Conservation (phyloP, 2,888 invertebrate genomes). For the Xylota sylvarum region DNA sequence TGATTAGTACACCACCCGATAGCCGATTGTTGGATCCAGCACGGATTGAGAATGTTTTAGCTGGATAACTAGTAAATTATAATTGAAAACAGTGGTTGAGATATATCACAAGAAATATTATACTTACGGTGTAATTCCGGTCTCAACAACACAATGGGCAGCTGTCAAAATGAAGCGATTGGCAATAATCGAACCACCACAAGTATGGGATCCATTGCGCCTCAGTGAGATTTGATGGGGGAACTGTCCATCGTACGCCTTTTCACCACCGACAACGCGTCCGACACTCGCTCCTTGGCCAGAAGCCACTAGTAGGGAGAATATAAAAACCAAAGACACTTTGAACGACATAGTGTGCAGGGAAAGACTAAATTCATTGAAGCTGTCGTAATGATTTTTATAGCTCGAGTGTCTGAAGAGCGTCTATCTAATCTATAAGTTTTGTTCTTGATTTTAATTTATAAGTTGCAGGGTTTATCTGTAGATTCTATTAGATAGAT, state of each 20-base stretch:
- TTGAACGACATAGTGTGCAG: constrained; percentile 50
- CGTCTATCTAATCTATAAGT: constrained; percentile 51
- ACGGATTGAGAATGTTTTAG: constrained; percentile 80
- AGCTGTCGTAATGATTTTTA: constrained; percentile 26
- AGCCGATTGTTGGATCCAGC: constrained; percentile 82
- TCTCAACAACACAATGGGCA: constrained; percentile 81
- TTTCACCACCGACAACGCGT: constrained; percentile 81
- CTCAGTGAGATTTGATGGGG: constrained; percentile 84
- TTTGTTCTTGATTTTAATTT: neutral
- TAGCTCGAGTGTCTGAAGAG: constrained; percentile 1
- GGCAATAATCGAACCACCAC: constrained; percentile 81
- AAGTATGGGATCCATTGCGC: constrained; percentile 79
- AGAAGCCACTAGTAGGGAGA: constrained; percentile 35
- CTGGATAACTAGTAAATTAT: constrained; percentile 78
- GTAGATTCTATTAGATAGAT: neutral
- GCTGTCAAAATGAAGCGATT: constrained; percentile 80
- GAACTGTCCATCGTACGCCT: constrained; percentile 81
- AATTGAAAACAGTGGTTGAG: neutral
- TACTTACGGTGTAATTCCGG: constrained; percentile 40
- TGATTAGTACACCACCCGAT: constrained; percentile 80
- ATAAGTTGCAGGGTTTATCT: constrained; percentile 23
- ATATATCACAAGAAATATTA: too few species aligned
- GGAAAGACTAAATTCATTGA: constrained; percentile 20
- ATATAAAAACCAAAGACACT: constrained; percentile 18
- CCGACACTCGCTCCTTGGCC: constrained; percentile 55